Evolutionary conservation across 2,888 invertebrate species (phyloP).

Genomic region (Scaeva pyrastri): DNA sequence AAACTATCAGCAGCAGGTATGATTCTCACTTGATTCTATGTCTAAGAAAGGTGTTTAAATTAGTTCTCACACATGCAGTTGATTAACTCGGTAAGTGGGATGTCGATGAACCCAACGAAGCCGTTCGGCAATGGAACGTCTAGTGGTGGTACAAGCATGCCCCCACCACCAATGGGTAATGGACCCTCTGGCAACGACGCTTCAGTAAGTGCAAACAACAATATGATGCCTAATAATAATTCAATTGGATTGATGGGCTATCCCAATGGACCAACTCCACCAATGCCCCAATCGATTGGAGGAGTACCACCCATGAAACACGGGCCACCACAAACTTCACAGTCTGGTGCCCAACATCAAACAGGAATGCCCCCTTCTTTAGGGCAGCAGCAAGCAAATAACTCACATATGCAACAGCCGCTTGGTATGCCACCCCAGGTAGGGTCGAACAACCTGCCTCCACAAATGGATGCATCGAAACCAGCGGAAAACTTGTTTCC

Average conservation of each 20-base stretch:
- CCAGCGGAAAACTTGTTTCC: constrained; percentile 59
- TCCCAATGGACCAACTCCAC: constrained; percentile 69
- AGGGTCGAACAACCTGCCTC: constrained; percentile 78
- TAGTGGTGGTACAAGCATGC: constrained; percentile 53
- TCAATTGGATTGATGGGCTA: constrained; percentile 59
- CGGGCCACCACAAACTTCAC: constrained; percentile 33
- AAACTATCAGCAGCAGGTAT: constrained; percentile 83
- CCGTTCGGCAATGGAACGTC: constrained; percentile 59
- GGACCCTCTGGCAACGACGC: constrained; percentile 39
- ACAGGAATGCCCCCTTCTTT: constrained; percentile 63
- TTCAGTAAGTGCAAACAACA: constrained; percentile 55
- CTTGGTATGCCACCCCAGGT: constrained; percentile 45
- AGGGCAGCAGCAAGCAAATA: constrained; percentile 73
- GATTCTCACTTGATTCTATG: neutral
- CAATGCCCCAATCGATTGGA: constrained; percentile 58
- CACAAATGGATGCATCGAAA: constrained; percentile 60
- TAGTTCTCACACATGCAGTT: constrained; percentile 76
- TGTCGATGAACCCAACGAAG: constrained; percentile 80
- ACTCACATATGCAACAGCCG: constrained; percentile 65
- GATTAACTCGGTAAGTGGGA: constrained; percentile 81
- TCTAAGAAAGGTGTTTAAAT: neutral
- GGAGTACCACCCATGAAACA: constrained; percentile 55
- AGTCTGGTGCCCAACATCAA: constrained; percentile 61
- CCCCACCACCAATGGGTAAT: constrained; percentile 63
- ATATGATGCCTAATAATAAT: constrained; percentile 62